Base-by-base conservation (phyloP, 2,113 vertebrate genomes). In the Microtus montanus region DNA sequence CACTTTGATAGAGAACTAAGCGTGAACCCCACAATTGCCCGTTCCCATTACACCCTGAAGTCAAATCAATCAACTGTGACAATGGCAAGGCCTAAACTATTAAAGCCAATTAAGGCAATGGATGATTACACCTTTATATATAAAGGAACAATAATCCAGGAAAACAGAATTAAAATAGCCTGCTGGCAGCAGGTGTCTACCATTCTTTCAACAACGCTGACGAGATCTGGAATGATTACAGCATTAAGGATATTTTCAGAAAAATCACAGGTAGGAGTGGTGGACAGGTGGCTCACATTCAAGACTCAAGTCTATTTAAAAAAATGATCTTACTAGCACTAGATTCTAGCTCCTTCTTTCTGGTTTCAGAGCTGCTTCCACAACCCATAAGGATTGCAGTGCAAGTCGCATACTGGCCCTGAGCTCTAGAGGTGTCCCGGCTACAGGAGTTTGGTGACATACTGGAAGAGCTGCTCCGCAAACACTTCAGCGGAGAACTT, bases 401-500 rank as follows among this genome's bases (percentile, higher is more conserved):
- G 38, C 61, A 75, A 47, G 26, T 1, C 22, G 49, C 14, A 78
- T 28, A 38, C 84, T 89, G 66, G 66, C 35, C 61, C 91, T 47
- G 71, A 7, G 4, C 13, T 3, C 7, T 4, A 49, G 86, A 49
- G 9, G 13, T 49, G 44, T 15, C 26, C 14, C 2, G 24, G 92
- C 99, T 97, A 99, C 94, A 98, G 97, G 87, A 99, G 98, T 90
- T 97, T 98, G 96, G 98, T 90, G 96, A 99, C 97, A 95, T 99
- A 99, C 1, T 98, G 98, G 68, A 99, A 98, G 89, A 99, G 98
- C 96, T 99, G 99, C 94, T 99, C 98, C 3, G 99, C 98, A 96
- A 99, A 99, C 58, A 99, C 99, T 95, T 99, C 98, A 9, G 98
- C 98, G 77, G 99, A 99, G 97, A 99, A 99, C 73, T 98, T 99